Evolutionary conservation across 2,888 invertebrate species (phyloP), one percentile per base, ranked within the genome.

Genomic region (Lymantria dispar): DNA sequence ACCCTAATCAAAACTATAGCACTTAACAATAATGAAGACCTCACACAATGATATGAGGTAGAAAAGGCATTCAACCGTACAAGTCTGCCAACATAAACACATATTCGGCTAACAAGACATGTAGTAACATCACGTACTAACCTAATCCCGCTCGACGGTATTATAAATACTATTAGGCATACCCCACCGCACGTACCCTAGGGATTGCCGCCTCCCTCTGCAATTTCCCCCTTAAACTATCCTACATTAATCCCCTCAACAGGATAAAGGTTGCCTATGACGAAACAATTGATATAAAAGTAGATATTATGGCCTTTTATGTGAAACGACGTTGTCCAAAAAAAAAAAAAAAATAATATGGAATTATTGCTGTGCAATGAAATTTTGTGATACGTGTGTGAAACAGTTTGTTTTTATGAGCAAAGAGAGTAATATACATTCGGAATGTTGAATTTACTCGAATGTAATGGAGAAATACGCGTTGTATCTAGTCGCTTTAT

Each of bases 81-180:
- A 65, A 56, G 47, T 47, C 43, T 37, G 41, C 50, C 54, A 65
- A 69, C 56, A 67, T 62, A 66, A 64, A 64, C 62, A 68, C 70
- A 60, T 68, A 58, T 56, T 52, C 60, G 55, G 60, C 62, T 64
- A 65, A 68, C 66, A 66, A 67, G 62, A 52, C 52, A 54, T 56
- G 62, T 44, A 66, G 65, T 65, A 64, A 68, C 69, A 48, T 61
- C 74, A 74, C 72, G 78, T 74, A 68, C 65, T 59, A 63, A 68
- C 70, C 76, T 83, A 83, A 84, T 84, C 77, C 78, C 62, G 62
- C 67, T 63, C 70, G 58, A 74, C 74, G 66, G 72, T 76, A 80
- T 83, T 87, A 86, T 85, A 87, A 85, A 86, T 87, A 86, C 82
- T 80, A 79, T 79, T 80, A 70, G 67, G 58, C 66, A 72, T 67